Percentiles rank a stretch among this genome's conserved stretches.
These are phyloP conservation scores for Crenichthys baileyi DNA, from an alignment of 2,797 vertebrate species.

Conservation along the genomic window DNA sequence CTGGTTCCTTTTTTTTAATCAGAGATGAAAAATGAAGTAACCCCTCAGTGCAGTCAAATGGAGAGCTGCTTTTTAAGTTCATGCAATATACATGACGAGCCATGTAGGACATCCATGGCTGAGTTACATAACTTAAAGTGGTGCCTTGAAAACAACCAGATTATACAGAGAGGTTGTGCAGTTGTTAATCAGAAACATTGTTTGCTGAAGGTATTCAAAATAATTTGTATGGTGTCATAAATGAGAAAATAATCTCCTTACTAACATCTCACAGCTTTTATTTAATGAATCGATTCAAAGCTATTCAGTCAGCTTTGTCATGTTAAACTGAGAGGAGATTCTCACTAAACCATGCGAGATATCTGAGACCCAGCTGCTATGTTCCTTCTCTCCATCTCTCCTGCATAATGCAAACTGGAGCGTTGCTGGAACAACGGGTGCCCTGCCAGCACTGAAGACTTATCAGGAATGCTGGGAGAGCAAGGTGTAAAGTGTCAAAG, in stretches of 20 bases:
- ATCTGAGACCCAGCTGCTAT: slow-evolving; percentile 26
- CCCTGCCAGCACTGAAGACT: slow-evolving; percentile 40
- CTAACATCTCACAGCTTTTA: slow-evolving; percentile 3
- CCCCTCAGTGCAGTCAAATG: slow-evolving; percentile 59
- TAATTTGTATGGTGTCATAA: not conserved
- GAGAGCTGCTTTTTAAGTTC: slow-evolving; percentile 64
- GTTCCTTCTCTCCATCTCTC: slow-evolving; percentile 35
- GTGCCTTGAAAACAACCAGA: slow-evolving; percentile 58
- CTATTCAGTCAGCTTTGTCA: slow-evolving; percentile 24
- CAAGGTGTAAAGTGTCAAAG: slow-evolving; percentile 70
- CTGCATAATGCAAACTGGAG: slow-evolving; percentile 20
- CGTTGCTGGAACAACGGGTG: slow-evolving; percentile 43
- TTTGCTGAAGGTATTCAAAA: not conserved
- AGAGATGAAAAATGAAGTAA: slow-evolving; percentile 70
- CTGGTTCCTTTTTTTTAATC: slow-evolving; percentile 72
- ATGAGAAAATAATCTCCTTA: not conserved
- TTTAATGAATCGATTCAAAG: slow-evolving; percentile 36
- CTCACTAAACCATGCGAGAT: slow-evolving; percentile 30
- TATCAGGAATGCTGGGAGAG: slow-evolving; percentile 61
- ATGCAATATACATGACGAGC: slow-evolving; percentile 78
- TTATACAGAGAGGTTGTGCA: slow-evolving; percentile 28
- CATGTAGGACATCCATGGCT: slow-evolving; percentile 59
- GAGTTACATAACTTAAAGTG: slow-evolving; percentile 65
- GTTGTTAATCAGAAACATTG: slow-evolving; percentile 26
- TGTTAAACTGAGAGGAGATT: slow-evolving; percentile 21